A percentile compares a stretch with the other conserved stretches of the same genome.
phyloP scores from a whole-genome alignment of 2,888 invertebrate genomes.

The Orchesellides sinensis region DNA sequence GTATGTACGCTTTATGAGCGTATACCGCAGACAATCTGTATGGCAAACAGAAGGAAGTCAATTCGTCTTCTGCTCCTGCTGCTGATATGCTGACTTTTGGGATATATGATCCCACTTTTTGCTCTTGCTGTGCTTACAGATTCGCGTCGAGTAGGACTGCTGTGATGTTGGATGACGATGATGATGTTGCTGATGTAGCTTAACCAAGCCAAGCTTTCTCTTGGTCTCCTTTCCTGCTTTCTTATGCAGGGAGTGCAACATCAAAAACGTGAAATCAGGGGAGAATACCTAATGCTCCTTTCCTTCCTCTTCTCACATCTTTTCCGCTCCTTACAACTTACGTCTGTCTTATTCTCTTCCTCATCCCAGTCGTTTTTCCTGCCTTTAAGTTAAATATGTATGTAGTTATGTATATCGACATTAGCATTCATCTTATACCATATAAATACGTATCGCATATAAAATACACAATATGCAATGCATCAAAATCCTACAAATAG shows the following conservation, averaged over 20 bases:
- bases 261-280: slow-evolving; percentile 35
- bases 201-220: not conserved
- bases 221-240: slow-evolving; percentile 9
- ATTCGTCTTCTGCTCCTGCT: slow-evolving; percentile 46
- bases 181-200: slow-evolving; percentile 10
- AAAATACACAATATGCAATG: slow-evolving; percentile 4
- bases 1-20: too few species aligned
- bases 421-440: not conserved
- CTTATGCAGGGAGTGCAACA: slow-evolving; percentile 24
- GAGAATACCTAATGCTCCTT: slow-evolving; percentile 51
- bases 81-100: slow-evolving; percentile 35
- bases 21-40: too few species aligned
- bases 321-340: slow-evolving; percentile 36
- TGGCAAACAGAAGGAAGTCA: slow-evolving; percentile 15
- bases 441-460: not conserved
- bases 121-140: not conserved
- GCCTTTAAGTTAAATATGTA: too few species aligned
- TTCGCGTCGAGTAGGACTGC: not conserved
- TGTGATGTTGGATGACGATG: not conserved
- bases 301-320: slow-evolving; percentile 50
- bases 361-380: not conserved
- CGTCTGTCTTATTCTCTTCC: not conserved
- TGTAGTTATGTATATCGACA: not conserved
- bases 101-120: slow-evolving; percentile 33
- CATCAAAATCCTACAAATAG: not conserved